phyloP scores from a whole-genome alignment of 2,888 invertebrate genomes.

The Amphipyra tragopoginis region DNA sequence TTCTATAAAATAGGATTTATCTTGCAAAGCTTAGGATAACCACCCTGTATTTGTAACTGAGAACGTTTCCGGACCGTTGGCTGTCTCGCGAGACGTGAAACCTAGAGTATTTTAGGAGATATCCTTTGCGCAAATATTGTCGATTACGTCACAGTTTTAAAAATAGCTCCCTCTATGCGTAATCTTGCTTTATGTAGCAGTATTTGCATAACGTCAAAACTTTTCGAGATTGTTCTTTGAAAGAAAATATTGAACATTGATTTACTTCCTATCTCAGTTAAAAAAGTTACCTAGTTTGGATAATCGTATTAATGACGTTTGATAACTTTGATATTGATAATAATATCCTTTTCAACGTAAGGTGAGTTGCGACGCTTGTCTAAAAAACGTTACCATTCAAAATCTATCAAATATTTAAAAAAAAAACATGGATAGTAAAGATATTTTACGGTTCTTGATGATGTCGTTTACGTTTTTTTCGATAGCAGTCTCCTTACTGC shows the following conservation, averaged over 20 bases:
- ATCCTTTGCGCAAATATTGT: constrained; percentile 39
- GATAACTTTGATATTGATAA: no score
- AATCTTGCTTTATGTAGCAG: constrained; percentile 14
- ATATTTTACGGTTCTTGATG: no score
- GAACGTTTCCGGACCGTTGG: constrained; percentile 59
- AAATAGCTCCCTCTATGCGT: constrained; percentile 31
- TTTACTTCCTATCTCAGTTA: constrained; percentile 29
- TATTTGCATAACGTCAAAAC: constrained; percentile 49
- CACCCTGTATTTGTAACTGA: constrained; percentile 39
- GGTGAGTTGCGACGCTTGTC: no score
- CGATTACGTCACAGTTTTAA: constrained; percentile 46
- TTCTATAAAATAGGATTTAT: constrained; percentile 30
- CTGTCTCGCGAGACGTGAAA: constrained; percentile 61
- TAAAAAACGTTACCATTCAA: no score
- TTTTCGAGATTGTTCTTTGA: constrained; percentile 32
- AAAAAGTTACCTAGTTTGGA: constrained; percentile 17
- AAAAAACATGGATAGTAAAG: no score
- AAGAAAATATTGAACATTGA: constrained; percentile 28
- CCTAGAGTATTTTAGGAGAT: constrained; percentile 49
- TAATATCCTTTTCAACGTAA: no score
- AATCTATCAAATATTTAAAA: no score
- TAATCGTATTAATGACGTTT: constrained; percentile 9
- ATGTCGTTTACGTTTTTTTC: no score
- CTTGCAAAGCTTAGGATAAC: constrained; percentile 26
- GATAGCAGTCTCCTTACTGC: no score